Conservation (phyloP, 2,113 vertebrate genomes). For the Sander vitreus region DNA sequence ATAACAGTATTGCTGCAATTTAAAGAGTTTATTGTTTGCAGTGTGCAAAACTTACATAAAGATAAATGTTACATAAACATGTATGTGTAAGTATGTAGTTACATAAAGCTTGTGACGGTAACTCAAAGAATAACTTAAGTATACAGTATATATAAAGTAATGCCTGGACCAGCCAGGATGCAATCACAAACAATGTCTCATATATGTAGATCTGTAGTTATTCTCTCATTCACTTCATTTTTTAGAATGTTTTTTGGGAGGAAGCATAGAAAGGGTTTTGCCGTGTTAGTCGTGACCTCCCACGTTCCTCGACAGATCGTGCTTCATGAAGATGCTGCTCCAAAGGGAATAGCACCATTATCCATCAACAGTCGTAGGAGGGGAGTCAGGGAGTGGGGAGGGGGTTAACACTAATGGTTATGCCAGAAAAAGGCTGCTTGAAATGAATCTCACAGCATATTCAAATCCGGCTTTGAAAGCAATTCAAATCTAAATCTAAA, state of each 20-base stretch:
- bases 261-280: constrained; percentile 45
- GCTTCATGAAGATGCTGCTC: constrained; percentile 67
- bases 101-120: background rate
- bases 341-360: constrained; percentile 72
- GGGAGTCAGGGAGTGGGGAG: constrained; percentile 55
- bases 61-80: too few species aligned
- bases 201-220: constrained; percentile 7
- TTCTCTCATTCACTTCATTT: constrained; percentile 22
- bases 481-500: constrained; percentile 60
- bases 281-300: constrained; percentile 74
- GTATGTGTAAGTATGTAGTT: background rate
- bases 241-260: constrained; percentile 48
- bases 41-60: background rate
- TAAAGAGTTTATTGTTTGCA: background rate
- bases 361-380: constrained; percentile 76
- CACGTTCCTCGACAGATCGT: constrained; percentile 73
- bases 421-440: constrained; percentile 71
- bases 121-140: background rate
- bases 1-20: background rate
- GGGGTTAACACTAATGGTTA: constrained; percentile 70
- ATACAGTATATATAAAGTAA: background rate
- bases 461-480: constrained; percentile 69
- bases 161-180: background rate
- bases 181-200: background rate
- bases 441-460: constrained; percentile 73